Evolutionary conservation across 2,888 invertebrate species (phyloP), one percentile per base, ranked within the genome.

Genomic region (Noctua comes): DNA sequence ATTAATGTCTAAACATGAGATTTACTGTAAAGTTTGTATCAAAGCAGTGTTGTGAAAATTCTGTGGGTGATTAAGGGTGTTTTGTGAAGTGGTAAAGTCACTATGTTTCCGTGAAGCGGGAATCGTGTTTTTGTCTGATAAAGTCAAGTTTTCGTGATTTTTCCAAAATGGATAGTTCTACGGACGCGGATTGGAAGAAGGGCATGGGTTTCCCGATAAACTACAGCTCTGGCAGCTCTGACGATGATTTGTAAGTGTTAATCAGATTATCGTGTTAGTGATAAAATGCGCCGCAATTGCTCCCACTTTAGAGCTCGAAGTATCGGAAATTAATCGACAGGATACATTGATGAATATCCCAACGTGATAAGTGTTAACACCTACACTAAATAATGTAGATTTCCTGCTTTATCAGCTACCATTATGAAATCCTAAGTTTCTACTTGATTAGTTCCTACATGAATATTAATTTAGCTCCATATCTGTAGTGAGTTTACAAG

Each of bases 181-280:
- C 91, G 75, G 95, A 96, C 85, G 93, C 94, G 68, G 97, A 97
- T 84, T 97, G 97, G 97, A 97, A 97, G 90, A 95, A 94, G 79
- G 94, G 94, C 73, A 91, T 97, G 73, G 97, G 97, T 18, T 96
- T 97, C 82, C 94, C 96, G 69, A 97, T 97, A 77, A 97, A 97
- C 90, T 97, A 95, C 85, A 94, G 94, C 83, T 96, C 97, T 6
- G 95, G 93, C 79, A 96, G 95, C 82, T 96, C 96, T 0, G 97
- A 97, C 46, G 97, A 97, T 81, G 97, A 97, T 86, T 93, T 93
- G 96, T 97, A 90, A 96, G 96, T 95, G 87, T 81, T 77, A 82
- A 84, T 79, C 76, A 24, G 74, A 84, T 86, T 86, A 79, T 69
- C 73, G 65, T 59, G 48, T 70, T 43, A 2, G 31, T 10, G 62